Base-by-base conservation (phyloP, 2,888 invertebrate species). In the Pyrrhia umbra region DNA sequence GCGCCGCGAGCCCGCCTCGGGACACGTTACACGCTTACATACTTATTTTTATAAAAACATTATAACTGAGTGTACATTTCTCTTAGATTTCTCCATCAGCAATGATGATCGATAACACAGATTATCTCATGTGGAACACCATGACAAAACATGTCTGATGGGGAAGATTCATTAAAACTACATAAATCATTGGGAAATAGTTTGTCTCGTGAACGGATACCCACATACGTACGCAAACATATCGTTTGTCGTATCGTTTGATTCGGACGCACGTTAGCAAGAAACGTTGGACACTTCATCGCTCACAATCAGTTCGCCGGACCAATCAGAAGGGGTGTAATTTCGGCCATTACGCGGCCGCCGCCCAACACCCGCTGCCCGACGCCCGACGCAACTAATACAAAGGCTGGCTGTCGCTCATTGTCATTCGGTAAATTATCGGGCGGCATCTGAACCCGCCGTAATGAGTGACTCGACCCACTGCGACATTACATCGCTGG, bases 401-500 rank as follows among this genome's bases (percentile, higher is more conserved):
- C 81, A 80, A 81, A 77, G 79, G 69, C 75, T 61, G 45, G 60
- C 68, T 76, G 81, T 82, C 82, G 68, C 74, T 82, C 80, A 74
- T 82, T 79, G 81, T 79, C 81, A 79, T 79, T 79, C 70, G 72
- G 72, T 72, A 79, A 82, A 81, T 82, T 82, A 82, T 79, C 79
- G 73, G 75, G 61, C 59, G 50, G 63, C 66, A 70, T 60, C 57
- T 63, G 67, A 64, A 68, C 62, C 49, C 50, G 59, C 15, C 57
- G 62, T 77, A 75, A 79, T 73, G 75, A 77, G 72, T 66, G 49
- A 65, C 43, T 49, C 63, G 46, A 55, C 34, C 63, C 62, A 50
- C 56, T 63, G 54, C 54, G 25, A 65, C 60, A 61, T 58, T 18
- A 65, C 68, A 55, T 57, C 56, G 64, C 39, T 40, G 59, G 60